These are phyloP conservation scores for Bombyx mori DNA, from an alignment of 1,140 invertebrate genomes.

Conservation along the genomic window DNA sequence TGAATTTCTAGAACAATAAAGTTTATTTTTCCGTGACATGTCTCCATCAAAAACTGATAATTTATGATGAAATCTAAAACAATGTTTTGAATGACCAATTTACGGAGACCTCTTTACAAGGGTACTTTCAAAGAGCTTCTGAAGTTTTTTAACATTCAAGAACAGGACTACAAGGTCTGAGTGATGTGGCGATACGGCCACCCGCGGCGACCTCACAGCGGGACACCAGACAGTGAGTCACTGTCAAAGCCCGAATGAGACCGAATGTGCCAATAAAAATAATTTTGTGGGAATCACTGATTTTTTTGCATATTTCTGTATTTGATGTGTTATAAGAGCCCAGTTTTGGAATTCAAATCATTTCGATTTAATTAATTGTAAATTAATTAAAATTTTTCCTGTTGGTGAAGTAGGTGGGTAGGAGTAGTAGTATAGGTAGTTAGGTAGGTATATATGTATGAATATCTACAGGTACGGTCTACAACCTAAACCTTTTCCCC, in stretches of 20 bases:
- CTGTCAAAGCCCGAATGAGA: conserved; percentile 25
- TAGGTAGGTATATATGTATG: no score
- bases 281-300: conserved; percentile 8
- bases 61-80: conserved; percentile 31
- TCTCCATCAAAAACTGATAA: conserved; percentile 9
- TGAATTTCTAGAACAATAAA: conserved; percentile 7
- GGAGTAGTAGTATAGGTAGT: no score
- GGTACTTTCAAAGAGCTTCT: conserved; percentile 1
- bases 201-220: conserved; percentile 42
- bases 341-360: background rate
- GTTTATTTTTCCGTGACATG: conserved; percentile 13
- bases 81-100: conserved; percentile 24
- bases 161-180: conserved; percentile 13
- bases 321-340: background rate
- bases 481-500: no score
- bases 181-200: conserved; percentile 26
- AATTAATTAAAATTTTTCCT: no score
- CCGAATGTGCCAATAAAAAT: conserved; percentile 18
- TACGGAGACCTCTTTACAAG: conserved; percentile 21
- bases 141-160: no score
- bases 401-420: no score
- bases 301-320: background rate
- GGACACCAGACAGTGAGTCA: conserved; percentile 28
- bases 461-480: no score
- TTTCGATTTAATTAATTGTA: no score